A percentile compares a stretch with the other conserved stretches of the same genome.
These are phyloP conservation scores for Drosophila watanabei DNA, from an alignment of 1,140 invertebrate species.

Conservation along the genomic window DNA sequence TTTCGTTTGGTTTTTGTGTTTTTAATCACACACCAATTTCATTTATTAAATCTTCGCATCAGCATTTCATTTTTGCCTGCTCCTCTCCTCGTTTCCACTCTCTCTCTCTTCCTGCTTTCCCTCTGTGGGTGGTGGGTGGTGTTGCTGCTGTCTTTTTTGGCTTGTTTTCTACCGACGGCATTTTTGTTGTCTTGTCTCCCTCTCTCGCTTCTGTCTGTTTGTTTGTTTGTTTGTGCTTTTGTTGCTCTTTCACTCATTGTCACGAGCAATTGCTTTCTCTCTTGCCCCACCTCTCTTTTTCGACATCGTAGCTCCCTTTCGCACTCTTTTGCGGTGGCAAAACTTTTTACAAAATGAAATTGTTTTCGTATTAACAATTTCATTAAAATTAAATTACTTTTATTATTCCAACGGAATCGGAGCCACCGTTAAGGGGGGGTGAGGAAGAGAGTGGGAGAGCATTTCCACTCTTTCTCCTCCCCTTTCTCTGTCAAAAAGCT, in stretches of 20 bases:
- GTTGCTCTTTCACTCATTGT: constrained; percentile 70
- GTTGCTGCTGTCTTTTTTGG: constrained; percentile 32
- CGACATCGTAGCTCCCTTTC: not conserved
- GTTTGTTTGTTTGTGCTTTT: constrained; percentile 32
- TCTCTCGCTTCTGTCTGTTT: constrained; percentile 51
- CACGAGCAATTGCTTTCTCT: constrained; percentile 72
- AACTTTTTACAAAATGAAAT: constrained; percentile 85
- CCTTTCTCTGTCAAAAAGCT: constrained; percentile 40
- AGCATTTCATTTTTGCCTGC: constrained; percentile 82
- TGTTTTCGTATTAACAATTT: constrained; percentile 85
- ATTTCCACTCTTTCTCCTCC: not conserved
- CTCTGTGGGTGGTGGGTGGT: constrained; percentile 15
- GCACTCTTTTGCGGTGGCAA: constrained; percentile 22
- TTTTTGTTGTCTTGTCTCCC: constrained; percentile 46
- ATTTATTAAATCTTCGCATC: constrained; percentile 86
- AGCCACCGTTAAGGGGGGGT: constrained; percentile 1
- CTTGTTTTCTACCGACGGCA: constrained; percentile 54
- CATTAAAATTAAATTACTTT: constrained; percentile 85
- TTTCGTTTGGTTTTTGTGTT: constrained; percentile 86
- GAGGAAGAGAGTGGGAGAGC: constrained; percentile 1
- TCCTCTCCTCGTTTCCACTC: constrained; percentile 10
- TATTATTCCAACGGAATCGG: constrained; percentile 66
- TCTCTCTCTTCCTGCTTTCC: not conserved
- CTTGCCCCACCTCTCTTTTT: not conserved
- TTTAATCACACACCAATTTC: constrained; percentile 86